Evolutionary conservation across 2,797 vertebrate species (phyloP).

Genomic region (Gymnothorax javanicus): DNA sequence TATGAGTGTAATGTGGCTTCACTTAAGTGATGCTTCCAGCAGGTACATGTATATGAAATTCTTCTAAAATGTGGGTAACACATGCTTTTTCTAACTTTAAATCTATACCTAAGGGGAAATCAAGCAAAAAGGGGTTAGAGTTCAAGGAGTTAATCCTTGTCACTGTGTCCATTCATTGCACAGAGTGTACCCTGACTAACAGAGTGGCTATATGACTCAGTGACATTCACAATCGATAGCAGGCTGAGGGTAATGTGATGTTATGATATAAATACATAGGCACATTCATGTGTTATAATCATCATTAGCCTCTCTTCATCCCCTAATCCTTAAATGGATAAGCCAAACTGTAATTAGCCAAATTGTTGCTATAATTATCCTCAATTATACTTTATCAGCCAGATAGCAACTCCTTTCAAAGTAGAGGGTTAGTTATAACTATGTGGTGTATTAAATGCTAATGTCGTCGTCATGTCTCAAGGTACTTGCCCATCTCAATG

Average conservation of each 20-base stretch:
- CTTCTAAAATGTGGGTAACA: too few species aligned
- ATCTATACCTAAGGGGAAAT: too few species aligned
- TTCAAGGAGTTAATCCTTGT: neutral
- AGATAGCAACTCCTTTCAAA: constrained; percentile 59
- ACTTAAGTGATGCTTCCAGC: too few species aligned
- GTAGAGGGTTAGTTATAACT: constrained; percentile 29
- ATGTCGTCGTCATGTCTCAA: constrained; percentile 51
- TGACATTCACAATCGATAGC: constrained; percentile 50
- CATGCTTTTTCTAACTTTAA: too few species aligned
- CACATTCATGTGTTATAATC: constrained; percentile 57
- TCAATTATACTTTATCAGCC: constrained; percentile 59
- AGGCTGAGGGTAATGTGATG: constrained; percentile 40
- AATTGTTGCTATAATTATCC: constrained; percentile 65
- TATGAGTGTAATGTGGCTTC: too few species aligned
- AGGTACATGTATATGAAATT: too few species aligned
- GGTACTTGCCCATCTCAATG: constrained; percentile 40
- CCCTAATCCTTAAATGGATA: constrained; percentile 67
- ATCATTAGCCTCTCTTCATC: constrained; percentile 61
- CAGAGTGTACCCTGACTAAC: neutral
- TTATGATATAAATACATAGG: constrained; percentile 41
- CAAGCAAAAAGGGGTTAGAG: too few species aligned
- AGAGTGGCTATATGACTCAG: constrained; percentile 40
- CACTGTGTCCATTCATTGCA: neutral
- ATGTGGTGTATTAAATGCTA: constrained; percentile 43
- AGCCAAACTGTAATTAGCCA: constrained; percentile 69